Percentiles rank a stretch among this genome's conserved stretches.
Evolutionary conservation across 2,797 vertebrate species (phyloP).

Genomic region (Pseudocheirus occidentalis): DNA sequence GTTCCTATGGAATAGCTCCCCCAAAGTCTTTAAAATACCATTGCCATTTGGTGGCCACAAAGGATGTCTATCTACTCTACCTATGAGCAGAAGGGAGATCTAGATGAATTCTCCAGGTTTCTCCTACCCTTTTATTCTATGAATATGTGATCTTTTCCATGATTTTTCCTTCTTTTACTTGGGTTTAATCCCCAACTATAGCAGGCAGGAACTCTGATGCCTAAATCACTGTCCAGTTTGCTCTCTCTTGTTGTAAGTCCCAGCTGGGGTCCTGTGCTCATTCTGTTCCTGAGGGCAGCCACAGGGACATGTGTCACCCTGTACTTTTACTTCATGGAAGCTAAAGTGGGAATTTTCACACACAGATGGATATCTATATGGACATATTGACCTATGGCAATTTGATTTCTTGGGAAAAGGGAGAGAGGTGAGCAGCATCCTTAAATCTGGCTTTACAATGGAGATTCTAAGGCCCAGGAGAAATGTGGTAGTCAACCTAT

Average conservation of each 20-base stretch:
- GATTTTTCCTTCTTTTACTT: not conserved
- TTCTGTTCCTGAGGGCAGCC: not conserved
- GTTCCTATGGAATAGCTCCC: not conserved
- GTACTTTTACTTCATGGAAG: not conserved
- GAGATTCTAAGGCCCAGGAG: not conserved
- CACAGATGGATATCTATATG: not conserved
- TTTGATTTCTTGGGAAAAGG: not conserved
- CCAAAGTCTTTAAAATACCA: not conserved
- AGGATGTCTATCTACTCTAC: not conserved
- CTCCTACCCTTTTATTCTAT: not conserved
- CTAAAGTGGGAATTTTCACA: not conserved
- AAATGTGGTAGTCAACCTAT: not conserved
- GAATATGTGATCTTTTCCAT: not conserved
- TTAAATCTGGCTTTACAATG: not conserved
- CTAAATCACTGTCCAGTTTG: not conserved
- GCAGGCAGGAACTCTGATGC: not conserved
- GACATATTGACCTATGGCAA: not conserved
- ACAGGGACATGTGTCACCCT: not conserved
- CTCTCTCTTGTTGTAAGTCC: not conserved
- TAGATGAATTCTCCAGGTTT: not conserved
- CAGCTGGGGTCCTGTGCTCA: not conserved
- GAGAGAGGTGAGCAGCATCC: not conserved
- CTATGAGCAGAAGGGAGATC: not conserved
- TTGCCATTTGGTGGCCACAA: not conserved
- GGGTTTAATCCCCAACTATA: not conserved